These are phyloP conservation scores for Acropternis orthonyx DNA, from an alignment of 2,797 vertebrate species.

Conservation along the genomic window DNA sequence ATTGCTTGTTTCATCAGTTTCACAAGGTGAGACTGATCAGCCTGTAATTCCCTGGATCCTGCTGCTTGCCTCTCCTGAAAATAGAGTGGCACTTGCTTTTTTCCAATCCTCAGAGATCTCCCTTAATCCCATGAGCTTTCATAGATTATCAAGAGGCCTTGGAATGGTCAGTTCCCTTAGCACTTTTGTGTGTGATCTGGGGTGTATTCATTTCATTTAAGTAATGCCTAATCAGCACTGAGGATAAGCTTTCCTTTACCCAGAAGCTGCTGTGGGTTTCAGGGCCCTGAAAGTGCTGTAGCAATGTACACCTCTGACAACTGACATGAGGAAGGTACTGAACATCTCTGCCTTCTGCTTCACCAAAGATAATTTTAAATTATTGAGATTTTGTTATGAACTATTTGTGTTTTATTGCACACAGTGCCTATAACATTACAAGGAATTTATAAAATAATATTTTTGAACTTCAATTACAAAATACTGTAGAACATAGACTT, in stretches of 20 bases:
- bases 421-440: not conserved
- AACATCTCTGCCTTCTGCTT: not conserved
- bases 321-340: not conserved
- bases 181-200: rapidly evolving
- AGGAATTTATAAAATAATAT: not conserved
- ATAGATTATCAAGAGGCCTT: not conserved
- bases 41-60: not conserved
- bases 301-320: not conserved
- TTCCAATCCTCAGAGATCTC: not conserved
- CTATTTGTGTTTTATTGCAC: not conserved
- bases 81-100: not conserved
- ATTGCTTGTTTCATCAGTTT: not conserved
- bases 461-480: not conserved
- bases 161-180: not conserved
- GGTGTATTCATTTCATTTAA: not conserved
- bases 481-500: not conserved
- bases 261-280: not conserved
- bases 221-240: not conserved
- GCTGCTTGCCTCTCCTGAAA: not conserved
- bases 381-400: not conserved
- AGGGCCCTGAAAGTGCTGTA: not conserved
- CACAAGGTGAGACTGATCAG: not conserved
- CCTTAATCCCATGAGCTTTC: not conserved
- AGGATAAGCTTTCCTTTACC: not conserved
- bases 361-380: not conserved